Evolutionary conservation across 2,797 vertebrate species (phyloP).

Genomic region (Galaxias olidus): DNA sequence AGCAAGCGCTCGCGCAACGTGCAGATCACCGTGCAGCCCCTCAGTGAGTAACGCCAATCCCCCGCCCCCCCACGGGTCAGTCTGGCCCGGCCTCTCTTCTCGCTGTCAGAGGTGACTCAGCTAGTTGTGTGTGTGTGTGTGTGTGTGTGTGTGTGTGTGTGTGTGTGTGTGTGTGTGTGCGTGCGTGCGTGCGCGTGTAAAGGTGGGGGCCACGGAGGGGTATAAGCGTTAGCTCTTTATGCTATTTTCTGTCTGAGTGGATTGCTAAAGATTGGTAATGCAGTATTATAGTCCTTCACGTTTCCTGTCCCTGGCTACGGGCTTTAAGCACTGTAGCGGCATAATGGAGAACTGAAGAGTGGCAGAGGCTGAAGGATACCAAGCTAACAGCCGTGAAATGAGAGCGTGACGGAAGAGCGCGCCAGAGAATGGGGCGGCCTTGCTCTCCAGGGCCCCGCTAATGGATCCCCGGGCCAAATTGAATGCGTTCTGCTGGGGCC

Average conservation of each 20-base stretch:
- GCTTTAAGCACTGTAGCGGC: conserved; percentile 31
- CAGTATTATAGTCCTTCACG: conserved; percentile 57
- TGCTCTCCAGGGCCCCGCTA: conserved; percentile 52
- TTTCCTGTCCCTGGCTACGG: conserved; percentile 47
- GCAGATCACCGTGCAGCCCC: conserved; percentile 86
- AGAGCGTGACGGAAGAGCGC: conserved; percentile 64
- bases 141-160: too few relatives aligned
- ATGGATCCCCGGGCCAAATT: conserved; percentile 62
- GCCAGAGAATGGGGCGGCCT: conserved; percentile 45
- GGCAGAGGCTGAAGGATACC: conserved; percentile 57
- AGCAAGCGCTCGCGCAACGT: conserved; percentile 96
- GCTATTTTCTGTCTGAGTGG: conserved; percentile 64
- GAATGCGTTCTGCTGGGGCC: conserved; percentile 50
- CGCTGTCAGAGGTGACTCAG: too few relatives aligned
- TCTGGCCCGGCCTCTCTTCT: too few relatives aligned
- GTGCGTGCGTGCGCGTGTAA: conserved; percentile 33
- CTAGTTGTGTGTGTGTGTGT: too few relatives aligned
- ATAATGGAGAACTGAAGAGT: conserved; percentile 61
- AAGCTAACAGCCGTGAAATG: conserved; percentile 74
- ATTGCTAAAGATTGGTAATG: conserved; percentile 65
- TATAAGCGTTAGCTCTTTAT: conserved; percentile 59
- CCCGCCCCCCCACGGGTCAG: conserved; percentile 26
- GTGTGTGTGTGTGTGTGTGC: conserved; percentile 35
- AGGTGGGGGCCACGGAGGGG: conserved; percentile 48
- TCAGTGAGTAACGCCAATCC: conserved; percentile 84